A percentile compares a stretch with the other conserved stretches of the same genome.
phyloP scores from a whole-genome alignment of 2,888 invertebrate species.

The Cataglyphis albicans region DNA sequence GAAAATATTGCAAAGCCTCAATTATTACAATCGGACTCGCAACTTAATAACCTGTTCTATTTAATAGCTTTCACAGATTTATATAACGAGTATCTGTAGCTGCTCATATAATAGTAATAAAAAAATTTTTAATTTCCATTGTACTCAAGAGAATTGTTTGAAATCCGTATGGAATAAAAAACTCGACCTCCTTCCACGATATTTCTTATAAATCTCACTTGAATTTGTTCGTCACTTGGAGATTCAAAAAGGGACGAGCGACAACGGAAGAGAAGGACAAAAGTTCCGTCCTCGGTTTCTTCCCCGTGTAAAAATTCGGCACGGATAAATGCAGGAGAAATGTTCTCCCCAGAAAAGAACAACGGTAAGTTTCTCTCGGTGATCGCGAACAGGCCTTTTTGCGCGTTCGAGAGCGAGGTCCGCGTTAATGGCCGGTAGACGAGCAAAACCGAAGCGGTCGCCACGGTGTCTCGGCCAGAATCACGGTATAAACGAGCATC shows the following conservation, averaged over 20 bases:
- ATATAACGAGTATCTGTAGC: background rate
- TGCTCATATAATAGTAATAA: background rate
- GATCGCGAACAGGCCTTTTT: conserved; percentile 59
- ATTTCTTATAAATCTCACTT: background rate
- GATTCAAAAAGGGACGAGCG: conserved; percentile 6
- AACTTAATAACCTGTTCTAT: background rate
- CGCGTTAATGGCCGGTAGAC: conserved; percentile 51
- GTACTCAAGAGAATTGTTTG: background rate
- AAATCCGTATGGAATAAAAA: background rate
- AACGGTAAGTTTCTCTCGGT: conserved; percentile 54
- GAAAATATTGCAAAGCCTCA: background rate
- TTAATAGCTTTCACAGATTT: conserved; percentile 4
- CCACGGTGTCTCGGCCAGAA: conserved; percentile 56
- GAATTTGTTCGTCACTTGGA: background rate
- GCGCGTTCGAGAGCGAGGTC: conserved; percentile 44
- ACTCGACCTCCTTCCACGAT: conserved; percentile 1
- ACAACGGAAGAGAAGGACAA: conserved; percentile 38
- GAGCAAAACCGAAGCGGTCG: conserved; percentile 58
- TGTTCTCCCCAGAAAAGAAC: conserved; percentile 32
- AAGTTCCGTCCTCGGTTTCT: conserved; percentile 18
- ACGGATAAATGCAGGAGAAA: conserved; percentile 25
- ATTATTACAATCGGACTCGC: background rate
- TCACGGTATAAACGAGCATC: conserved; percentile 44
- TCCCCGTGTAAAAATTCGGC: conserved; percentile 53
- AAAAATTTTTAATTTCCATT: background rate